Percentiles rank a stretch among this genome's conserved stretches.
These are phyloP conservation scores for Mus pahari DNA, from an alignment of 2,113 vertebrate species.

Conservation along the genomic window DNA sequence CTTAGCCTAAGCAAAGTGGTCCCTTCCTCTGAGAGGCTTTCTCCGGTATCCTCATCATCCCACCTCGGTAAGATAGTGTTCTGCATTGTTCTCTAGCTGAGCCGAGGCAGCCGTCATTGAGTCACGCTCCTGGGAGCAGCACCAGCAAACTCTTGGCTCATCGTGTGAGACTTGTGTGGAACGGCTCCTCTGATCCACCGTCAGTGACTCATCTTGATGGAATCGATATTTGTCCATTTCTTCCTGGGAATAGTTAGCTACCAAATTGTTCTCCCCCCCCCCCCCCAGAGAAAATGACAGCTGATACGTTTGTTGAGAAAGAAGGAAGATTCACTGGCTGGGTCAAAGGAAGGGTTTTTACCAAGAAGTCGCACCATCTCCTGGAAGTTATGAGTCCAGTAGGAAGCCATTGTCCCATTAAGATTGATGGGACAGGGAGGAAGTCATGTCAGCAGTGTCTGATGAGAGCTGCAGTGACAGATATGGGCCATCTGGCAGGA, in stretches of 20 bases:
- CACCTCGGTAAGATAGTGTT: neutral
- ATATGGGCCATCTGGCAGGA: neutral
- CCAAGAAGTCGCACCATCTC: neutral
- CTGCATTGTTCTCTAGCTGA: neutral
- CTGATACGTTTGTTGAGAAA: neutral
- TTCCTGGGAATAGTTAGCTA: neutral
- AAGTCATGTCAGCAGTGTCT: neutral
- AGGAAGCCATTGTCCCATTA: neutral
- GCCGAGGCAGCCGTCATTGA: neutral
- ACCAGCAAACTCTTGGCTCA: neutral
- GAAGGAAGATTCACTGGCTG: neutral
- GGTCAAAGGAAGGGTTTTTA: neutral
- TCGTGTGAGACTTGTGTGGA: neutral
- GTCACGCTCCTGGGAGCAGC: neutral
- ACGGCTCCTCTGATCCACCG: neutral
- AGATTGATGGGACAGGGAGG: neutral
- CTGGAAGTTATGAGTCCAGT: neutral
- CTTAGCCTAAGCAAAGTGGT: neutral
- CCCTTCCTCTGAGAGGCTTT: neutral
- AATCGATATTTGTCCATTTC: neutral
- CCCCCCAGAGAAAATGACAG: neutral
- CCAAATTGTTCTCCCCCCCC: neutral
- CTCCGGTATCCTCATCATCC: no score
- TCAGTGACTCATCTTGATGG: neutral
- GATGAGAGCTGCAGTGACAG: neutral